Evolutionary conservation across 92 coral and sea anemone genomes (phyloP).

Genomic region (Nematostella vectensis): DNA sequence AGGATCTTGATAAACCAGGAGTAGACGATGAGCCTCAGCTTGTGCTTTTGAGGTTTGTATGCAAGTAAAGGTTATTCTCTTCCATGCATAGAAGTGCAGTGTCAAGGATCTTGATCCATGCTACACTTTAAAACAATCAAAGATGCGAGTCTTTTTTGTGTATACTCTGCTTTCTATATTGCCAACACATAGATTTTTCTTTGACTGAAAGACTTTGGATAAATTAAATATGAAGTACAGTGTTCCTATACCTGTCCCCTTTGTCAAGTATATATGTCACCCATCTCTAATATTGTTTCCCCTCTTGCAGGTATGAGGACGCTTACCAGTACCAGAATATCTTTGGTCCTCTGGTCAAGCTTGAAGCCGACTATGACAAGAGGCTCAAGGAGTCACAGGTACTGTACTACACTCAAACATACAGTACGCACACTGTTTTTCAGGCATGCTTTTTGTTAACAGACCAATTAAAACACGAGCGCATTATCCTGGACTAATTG

Average conservation of each 20-base stretch:
- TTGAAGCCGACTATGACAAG: slow-evolving; percentile 98
- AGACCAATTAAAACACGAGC: too few relatives aligned
- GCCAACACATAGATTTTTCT: too few relatives aligned
- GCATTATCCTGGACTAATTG: too few relatives aligned
- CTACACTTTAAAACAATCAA: background rate
- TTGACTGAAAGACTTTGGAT: too few relatives aligned
- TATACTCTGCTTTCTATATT: too few relatives aligned
- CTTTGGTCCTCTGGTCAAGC: slow-evolving; percentile 97
- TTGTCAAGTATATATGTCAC: too few relatives aligned
- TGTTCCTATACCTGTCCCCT: too few relatives aligned
- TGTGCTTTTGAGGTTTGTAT: slow-evolving; percentile 76
- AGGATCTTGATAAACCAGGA: slow-evolving; percentile 97
- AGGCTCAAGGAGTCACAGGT: slow-evolving; percentile 99
- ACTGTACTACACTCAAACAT: background rate
- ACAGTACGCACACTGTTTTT: too few relatives aligned
- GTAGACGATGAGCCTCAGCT: slow-evolving; percentile 99
- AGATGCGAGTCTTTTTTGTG: background rate
- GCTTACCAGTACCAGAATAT: slow-evolving; percentile 98
- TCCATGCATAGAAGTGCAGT: background rate
- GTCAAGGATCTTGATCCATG: background rate
- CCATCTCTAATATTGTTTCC: too few relatives aligned
- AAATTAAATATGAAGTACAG: too few relatives aligned
- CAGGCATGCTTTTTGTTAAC: too few relatives aligned
- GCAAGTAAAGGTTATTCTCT: background rate
- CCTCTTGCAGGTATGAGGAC: slow-evolving; percentile 76